These are phyloP conservation scores for Lasioglossum figueresi DNA, from an alignment of 2,888 invertebrate species.

Conservation along the genomic window DNA sequence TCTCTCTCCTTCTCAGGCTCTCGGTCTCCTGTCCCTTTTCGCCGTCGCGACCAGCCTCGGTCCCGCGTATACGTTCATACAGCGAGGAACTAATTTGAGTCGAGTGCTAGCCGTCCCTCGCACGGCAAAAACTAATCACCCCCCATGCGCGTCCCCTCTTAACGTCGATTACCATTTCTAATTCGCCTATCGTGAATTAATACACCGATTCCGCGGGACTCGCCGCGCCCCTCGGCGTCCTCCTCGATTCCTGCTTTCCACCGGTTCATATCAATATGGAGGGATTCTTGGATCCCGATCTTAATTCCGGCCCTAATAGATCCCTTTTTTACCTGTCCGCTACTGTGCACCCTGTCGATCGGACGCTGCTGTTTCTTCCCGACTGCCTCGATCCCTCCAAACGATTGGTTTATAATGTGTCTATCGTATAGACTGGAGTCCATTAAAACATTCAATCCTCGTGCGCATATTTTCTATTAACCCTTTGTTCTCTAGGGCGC, in stretches of 20 bases:
- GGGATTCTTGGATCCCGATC: constrained; percentile 25
- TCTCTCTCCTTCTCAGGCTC: constrained; percentile 31
- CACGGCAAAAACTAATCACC: constrained; percentile 69
- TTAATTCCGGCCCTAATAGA: constrained; percentile 6
- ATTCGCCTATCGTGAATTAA: constrained; percentile 77
- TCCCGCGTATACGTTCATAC: constrained; percentile 62
- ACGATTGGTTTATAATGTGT: constrained; percentile 8
- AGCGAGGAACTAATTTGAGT: constrained; percentile 76
- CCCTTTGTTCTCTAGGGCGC: too few species aligned
- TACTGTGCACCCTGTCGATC: background rate
- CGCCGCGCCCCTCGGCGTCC: background rate
- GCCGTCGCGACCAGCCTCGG: constrained; percentile 54
- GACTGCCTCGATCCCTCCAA: background rate
- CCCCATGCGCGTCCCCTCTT: constrained; percentile 39
- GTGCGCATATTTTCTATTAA: background rate
- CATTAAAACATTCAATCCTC: background rate
- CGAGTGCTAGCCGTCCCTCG: constrained; percentile 66
- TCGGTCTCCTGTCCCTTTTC: constrained; percentile 33
- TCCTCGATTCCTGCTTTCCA: constrained; percentile 17
- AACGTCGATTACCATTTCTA: constrained; percentile 76
- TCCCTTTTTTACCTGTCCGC: background rate
- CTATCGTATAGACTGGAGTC: background rate
- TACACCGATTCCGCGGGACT: constrained; percentile 36
- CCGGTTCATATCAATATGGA: constrained; percentile 36
- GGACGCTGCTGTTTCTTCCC: background rate